Evolutionary conservation across 2,113 vertebrate genomes (phyloP), one percentile per base, ranked within the genome.

Genomic region (Nasalis larvatus): DNA sequence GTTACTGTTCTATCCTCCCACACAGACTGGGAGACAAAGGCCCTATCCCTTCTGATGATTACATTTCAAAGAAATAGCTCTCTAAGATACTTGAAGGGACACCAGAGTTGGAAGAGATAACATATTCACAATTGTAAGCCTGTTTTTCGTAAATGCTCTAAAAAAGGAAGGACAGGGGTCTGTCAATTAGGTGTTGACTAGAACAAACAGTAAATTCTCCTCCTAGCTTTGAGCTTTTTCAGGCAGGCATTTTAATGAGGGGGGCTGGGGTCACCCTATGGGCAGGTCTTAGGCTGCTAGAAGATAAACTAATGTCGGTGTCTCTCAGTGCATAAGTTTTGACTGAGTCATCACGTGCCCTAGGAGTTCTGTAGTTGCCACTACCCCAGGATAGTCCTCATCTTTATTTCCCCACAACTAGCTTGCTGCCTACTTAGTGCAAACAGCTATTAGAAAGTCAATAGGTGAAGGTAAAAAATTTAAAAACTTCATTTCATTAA

Each of bases 381-480:
- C 18, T 10, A 77, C 16, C 49, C 21, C 23, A n/a, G 7, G 13
- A 25, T 8, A 69, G 27, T 56, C 45, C 32, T 42, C 14, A 52
- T 56, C 56, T n/a, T 88, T 73, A 66, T n/a, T 37, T 96, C 86
- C 88, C 69, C 86, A 94, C 81, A 87, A 63, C 63, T 56, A 52
- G 54, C n/a, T 47, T 45, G 37, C 71, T 77, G 68, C 69, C 68
- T 18, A 45, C 25, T 25, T 69, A 81, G 8, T 58, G 42, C 25
- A 47, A 78, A 40, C n/a, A 69, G 27, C 76, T 89, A 83, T 37
- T 87, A 71, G 56, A 93, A 91, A 95, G 66, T 60, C 56, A 93
- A 37, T 0, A 45, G 14, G 9, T 56, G 1, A 92, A 87, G 20
- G 35, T 35, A 63, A 92, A 96, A 77, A 82, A 82, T 16, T 25